Base-by-base conservation (phyloP, 2,797 vertebrate genomes). In the Dromococcyx pavoninus region DNA sequence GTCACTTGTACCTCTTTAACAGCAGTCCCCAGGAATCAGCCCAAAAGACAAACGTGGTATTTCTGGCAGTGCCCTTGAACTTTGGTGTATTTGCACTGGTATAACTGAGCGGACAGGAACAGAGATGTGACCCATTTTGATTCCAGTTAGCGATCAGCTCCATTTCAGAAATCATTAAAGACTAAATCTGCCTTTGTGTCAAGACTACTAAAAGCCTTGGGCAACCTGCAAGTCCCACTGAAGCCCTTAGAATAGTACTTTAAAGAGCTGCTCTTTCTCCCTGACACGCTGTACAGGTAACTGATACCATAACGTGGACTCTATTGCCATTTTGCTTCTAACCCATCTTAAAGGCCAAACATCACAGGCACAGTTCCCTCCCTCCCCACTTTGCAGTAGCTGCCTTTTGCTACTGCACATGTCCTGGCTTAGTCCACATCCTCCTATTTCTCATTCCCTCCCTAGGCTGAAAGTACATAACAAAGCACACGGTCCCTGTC, bases 1-100 rank as follows among this genome's bases (percentile, higher is more conserved):
- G 69, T 92, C 95, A 94, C 93, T 94, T 57, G 71, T 71, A 84
- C 67, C 61, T 86, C 71, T 91, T 58, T 82, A 87, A 77, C 53
- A 69, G 25, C 69, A 62, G 51, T 74, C 75, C 65, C 72, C 24
- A 18, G 88, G 90, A 95, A 94, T 74, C 74, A 91, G 71, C 86
- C 91, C 95, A 90, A 88, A 92, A 94, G 93, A 79, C 61, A 90
- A 91, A 76, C 2, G 14, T 1, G 2, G 61, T 92, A 93, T 95
- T 96, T 94, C 88, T 87, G 89, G 50, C 69, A 86, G 65, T 17
- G 71, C 58, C 80, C 71, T 90, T 87, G 83, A 61, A 57, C 54
- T 91, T 82, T 85, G 65, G 57, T 41, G 62, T 82, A 64, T 88
- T 81, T 80, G 48, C 62, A 51, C n/a, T 51, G 37, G 72, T 57